Conservation (phyloP, 2,888 invertebrate species). For the Drosophila gaucha region DNA sequence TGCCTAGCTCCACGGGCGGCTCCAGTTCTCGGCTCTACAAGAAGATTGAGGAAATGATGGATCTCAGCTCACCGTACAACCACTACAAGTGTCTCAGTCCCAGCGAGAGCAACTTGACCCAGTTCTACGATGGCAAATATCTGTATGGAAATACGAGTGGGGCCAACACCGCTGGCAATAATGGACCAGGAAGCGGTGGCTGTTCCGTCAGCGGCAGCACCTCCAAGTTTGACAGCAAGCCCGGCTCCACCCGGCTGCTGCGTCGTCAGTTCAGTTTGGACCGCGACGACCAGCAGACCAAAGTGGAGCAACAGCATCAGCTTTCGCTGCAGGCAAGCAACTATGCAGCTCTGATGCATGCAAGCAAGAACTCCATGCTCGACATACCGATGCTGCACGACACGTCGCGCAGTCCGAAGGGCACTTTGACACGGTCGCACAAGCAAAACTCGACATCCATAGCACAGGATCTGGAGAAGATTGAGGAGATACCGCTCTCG, state of each 20-base stretch:
- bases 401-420: constrained; percentile 81
- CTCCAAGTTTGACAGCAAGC: constrained; percentile 82
- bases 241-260: constrained; percentile 86
- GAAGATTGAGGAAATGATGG: constrained; percentile 85
- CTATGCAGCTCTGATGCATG: constrained; percentile 61
- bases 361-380: constrained; percentile 74
- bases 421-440: constrained; percentile 85
- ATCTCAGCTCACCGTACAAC: constrained; percentile 90
- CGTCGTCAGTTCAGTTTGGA: constrained; percentile 90
- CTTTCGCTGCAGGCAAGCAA: constrained; percentile 71
- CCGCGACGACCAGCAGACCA: constrained; percentile 86
- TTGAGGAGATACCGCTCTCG: constrained; percentile 88
- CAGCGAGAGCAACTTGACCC: constrained; percentile 86
- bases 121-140: constrained; percentile 84
- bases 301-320: constrained; percentile 74
- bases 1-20: constrained; percentile 82
- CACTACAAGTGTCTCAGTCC: constrained; percentile 90
- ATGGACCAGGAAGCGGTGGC: constrained; percentile 72
- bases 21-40: constrained; percentile 84
- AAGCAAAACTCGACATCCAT: constrained; percentile 90
- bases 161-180: constrained; percentile 32
- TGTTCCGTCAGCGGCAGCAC: constrained; percentile 60
- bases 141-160: constrained; percentile 67
- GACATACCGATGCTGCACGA: constrained; percentile 84
- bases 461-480: constrained; percentile 89